Conservation (phyloP, 92 coral and sea anemone genomes). For the Umimayanthus kanabou region DNA sequence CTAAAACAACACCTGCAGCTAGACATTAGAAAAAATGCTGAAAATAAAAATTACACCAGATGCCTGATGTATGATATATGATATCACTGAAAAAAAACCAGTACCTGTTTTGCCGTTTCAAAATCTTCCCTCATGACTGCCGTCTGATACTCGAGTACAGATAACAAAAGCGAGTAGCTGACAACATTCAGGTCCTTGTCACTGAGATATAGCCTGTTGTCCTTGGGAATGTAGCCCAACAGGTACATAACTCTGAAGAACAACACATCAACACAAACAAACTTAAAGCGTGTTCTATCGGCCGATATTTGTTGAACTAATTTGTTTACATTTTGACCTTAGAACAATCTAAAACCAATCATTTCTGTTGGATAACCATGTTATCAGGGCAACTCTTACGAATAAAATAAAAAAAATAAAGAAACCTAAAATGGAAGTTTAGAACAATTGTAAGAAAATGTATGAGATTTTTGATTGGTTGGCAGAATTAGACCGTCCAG, state of each 20-base stretch:
- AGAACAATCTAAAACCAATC: background rate
- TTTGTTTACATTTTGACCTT: background rate
- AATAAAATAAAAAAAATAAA: too few relatives aligned
- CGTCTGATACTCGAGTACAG: conserved; percentile 97
- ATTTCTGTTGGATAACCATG: background rate
- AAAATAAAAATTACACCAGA: too few relatives aligned
- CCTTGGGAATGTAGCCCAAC: conserved; percentile 97
- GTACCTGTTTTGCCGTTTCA: conserved; percentile 98
- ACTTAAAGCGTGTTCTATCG: background rate
- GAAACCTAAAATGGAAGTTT: background rate
- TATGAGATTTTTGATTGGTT: too few relatives aligned
- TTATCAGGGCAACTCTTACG: background rate
- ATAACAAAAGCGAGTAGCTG: conserved; percentile 87
- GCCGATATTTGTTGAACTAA: background rate
- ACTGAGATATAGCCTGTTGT: conserved; percentile 86
- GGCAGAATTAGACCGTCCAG: too few relatives aligned
- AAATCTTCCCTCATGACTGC: conserved; percentile 99
- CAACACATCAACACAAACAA: background rate
- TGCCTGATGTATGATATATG: background rate
- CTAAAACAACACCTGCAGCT: background rate
- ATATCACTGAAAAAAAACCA: background rate
- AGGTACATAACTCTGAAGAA: conserved; percentile 84
- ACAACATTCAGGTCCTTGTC: conserved; percentile 95
- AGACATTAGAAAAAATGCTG: background rate
- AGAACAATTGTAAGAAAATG: too few relatives aligned